A percentile compares a stretch with the other conserved stretches of the same genome.
Conservation (phyloP, 2,797 vertebrate genomes). For the Parotocinclus haroldoi region DNA sequence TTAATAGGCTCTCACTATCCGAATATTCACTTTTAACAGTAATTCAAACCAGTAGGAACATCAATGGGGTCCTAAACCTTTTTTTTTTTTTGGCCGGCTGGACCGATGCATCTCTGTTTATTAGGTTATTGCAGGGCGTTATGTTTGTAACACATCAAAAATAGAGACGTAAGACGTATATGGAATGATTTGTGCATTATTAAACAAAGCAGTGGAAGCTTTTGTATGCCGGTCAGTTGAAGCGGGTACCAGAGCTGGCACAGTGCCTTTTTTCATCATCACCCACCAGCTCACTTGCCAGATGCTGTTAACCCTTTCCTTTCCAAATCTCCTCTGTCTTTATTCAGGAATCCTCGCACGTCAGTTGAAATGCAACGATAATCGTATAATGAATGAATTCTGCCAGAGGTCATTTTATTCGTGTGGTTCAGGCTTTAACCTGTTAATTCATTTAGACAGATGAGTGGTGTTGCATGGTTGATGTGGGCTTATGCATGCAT, state of each 20-base stretch:
- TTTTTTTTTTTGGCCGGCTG: too few relatives aligned
- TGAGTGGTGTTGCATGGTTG: not conserved
- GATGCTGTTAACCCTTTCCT: constrained; percentile 72
- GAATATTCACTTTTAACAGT: too few relatives aligned
- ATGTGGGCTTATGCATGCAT: not conserved
- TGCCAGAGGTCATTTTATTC: not conserved
- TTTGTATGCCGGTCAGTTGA: not conserved
- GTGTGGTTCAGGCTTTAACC: not conserved
- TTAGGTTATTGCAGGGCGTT: too few relatives aligned
- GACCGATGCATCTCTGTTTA: not conserved
- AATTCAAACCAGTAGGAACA: too few relatives aligned
- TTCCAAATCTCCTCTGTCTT: constrained; percentile 62
- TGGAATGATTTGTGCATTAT: too few relatives aligned
- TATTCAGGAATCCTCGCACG: too few relatives aligned
- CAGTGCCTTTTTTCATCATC: not conserved
- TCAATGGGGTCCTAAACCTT: too few relatives aligned
- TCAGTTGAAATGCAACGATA: not conserved
- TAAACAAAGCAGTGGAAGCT: too few relatives aligned
- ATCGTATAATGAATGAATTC: not conserved
- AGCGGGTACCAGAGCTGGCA: not conserved
- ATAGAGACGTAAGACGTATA: too few relatives aligned
- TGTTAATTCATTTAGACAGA: not conserved
- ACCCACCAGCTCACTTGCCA: constrained; percentile 58
- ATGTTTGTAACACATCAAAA: not conserved
- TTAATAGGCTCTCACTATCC: too few relatives aligned